Base-by-base conservation (phyloP, 2,888 invertebrate genomes). In the Lasioglossum lativentre region DNA sequence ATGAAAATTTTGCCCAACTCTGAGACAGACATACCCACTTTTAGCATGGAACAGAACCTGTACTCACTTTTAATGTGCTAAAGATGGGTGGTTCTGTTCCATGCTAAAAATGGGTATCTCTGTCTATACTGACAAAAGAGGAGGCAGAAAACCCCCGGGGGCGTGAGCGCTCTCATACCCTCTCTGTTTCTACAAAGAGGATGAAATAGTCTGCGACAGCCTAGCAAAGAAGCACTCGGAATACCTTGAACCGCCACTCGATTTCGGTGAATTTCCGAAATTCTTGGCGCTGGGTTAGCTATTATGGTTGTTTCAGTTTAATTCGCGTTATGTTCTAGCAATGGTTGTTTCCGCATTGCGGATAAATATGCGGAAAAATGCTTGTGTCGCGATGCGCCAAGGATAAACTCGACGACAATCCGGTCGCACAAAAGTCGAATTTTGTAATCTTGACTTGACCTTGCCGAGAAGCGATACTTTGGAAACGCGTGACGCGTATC, bases 271-370 rank as follows among this genome's bases (percentile, higher is more conserved):
- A 59, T 59, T 34, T 27, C 23, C n/a, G 63, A 59, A 52, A 71
- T 75, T 75, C 45, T 30, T 38, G 66, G 47, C 56, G 56, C 23
- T 63, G 68, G 63, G n/a, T n/a, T n/a, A 72, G 59, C 27, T 47
- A 19, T 52, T 56, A n/a, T 4, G 4, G 12, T n/a, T 19, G 19
- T 52, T 38, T 30, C 30, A n/a, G 52, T 72, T 59, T 47, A 34
- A 73, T 42, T 74, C 70, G 70, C 30, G 70, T 56, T 66, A 34
- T 52, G 40, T 47, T 42, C 40, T 74, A 59, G 74, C 66, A 52
- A 56, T 70, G 56, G 56, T 40, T 78, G 63, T 40, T 74, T 70
- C 84, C 78, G 84, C 83, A 84, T 74, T 84, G 83, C 83, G 71
- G 83, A 40, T 59, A 63, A 71, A 75, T 34, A 34, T 52, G 14